Conservation (phyloP, 2,888 invertebrate genomes). For the Cistogaster globosa region DNA sequence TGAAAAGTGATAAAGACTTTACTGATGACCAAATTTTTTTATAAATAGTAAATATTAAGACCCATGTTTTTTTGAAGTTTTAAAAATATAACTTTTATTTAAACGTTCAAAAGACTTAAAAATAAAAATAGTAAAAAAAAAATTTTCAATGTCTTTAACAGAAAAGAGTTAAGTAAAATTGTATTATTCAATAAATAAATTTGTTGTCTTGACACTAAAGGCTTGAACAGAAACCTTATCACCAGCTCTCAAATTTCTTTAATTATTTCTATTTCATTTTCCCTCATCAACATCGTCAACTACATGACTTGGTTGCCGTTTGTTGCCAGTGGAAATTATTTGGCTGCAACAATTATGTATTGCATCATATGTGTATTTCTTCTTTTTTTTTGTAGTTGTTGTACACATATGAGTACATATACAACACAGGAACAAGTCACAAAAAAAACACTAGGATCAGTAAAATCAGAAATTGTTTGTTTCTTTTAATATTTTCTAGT, state of each 20-base stretch:
- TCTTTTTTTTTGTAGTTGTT: background rate
- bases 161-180: background rate
- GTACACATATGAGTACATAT: background rate
- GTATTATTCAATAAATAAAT: slow-evolving; percentile 23
- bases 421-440: slow-evolving; percentile 2
- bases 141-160: background rate
- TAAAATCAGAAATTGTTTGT: background rate
- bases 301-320: slow-evolving; percentile 9
- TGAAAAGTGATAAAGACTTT: too few relatives aligned
- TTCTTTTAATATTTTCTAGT: background rate
- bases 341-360: slow-evolving; percentile 13
- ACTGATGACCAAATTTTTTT: too few relatives aligned
- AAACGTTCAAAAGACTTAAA: too few relatives aligned
- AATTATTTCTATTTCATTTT: slow-evolving; percentile 29
- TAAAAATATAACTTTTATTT: too few relatives aligned
- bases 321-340: slow-evolving; percentile 34
- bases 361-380: background rate
- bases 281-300: slow-evolving; percentile 8
- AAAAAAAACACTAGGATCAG: slow-evolving; percentile 23
- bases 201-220: background rate
- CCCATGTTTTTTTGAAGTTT: too few relatives aligned
- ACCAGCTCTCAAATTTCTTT: slow-evolving; percentile 16
- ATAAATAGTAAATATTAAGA: too few relatives aligned
- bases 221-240: slow-evolving; percentile 6
- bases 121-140: background rate